Conservation (phyloP, 1,140 invertebrate species). For the Drosophila arawakana region DNA sequence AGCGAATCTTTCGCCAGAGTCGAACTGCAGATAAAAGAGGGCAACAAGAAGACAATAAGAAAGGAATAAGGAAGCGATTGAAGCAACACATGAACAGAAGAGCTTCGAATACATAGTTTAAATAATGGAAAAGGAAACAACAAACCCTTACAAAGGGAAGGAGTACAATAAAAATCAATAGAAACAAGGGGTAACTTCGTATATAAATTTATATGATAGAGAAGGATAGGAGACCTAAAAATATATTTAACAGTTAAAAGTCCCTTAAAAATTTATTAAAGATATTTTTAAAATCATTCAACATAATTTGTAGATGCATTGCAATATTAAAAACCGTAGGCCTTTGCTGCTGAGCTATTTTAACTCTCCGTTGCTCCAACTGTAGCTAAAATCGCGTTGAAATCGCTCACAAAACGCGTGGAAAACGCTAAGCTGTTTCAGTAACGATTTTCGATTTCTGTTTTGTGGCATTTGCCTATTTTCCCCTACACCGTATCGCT, state of each 20-base stretch:
- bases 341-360: too few relatives aligned
- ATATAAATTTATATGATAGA: too few relatives aligned
- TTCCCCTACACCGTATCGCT: slow-evolving; percentile 27
- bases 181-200: not conserved
- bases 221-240: too few relatives aligned
- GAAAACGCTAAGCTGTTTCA: slow-evolving; percentile 1
- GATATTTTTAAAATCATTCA: too few relatives aligned
- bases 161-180: slow-evolving; percentile 39
- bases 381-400: not conserved
- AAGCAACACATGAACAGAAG: slow-evolving; percentile 43
- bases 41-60: slow-evolving; percentile 21
- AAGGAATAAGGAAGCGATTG: slow-evolving; percentile 39
- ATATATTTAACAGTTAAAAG: too few relatives aligned
- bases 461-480: slow-evolving; percentile 51
- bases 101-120: slow-evolving; percentile 3
- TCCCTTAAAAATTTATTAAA: too few relatives aligned
- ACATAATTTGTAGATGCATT: too few relatives aligned
- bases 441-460: slow-evolving; percentile 17
- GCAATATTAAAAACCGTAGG: too few relatives aligned
- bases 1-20: slow-evolving; percentile 72
- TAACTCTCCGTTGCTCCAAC: too few relatives aligned
- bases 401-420: slow-evolving; percentile 9
- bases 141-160: not conserved
- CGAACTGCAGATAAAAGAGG: slow-evolving; percentile 57
- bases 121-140: slow-evolving; percentile 9